These are phyloP conservation scores for Erannis defoliaria DNA, from an alignment of 2,888 invertebrate species.

Conservation along the genomic window DNA sequence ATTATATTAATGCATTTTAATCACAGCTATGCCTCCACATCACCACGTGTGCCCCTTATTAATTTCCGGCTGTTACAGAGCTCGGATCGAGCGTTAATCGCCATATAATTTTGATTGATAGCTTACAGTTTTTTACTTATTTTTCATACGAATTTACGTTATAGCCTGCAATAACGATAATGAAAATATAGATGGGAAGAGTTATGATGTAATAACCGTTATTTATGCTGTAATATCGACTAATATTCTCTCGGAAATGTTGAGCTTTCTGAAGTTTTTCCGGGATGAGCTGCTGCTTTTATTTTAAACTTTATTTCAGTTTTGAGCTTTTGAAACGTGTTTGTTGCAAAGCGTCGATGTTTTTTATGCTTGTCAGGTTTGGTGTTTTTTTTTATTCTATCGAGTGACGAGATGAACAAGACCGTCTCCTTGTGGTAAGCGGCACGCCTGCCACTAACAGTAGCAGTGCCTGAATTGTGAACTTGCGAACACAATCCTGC, in stretches of 20 bases:
- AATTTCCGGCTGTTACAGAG: slow-evolving; percentile 71
- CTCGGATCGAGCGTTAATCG: slow-evolving; percentile 64
- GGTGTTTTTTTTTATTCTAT: no score
- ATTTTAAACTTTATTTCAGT: slow-evolving; percentile 13
- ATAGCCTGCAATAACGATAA: slow-evolving; percentile 65
- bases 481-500: no score
- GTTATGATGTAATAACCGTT: slow-evolving; percentile 58
- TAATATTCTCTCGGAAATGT: slow-evolving; percentile 52
- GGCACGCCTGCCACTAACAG: no score
- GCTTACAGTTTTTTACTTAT: slow-evolving; percentile 66
- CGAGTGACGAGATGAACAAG: no score
- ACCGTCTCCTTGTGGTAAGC: no score
- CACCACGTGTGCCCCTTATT: slow-evolving; percentile 59
- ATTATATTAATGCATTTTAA: slow-evolving; percentile 50
- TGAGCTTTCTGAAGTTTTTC: slow-evolving; percentile 44
- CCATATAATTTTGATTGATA: slow-evolving; percentile 78
- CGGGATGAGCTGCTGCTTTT: slow-evolving; percentile 36
- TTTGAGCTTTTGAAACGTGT: slow-evolving; percentile 9
- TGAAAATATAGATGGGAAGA: slow-evolving; percentile 62
- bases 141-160: slow-evolving; percentile 68
- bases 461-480: no score
- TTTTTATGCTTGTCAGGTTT: background rate
- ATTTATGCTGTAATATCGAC: slow-evolving; percentile 53
- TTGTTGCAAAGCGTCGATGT: background rate
- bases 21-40: slow-evolving; percentile 61